Evolutionary conservation across 2,797 vertebrate species (phyloP).

Genomic region (Scarus forsteni): DNA sequence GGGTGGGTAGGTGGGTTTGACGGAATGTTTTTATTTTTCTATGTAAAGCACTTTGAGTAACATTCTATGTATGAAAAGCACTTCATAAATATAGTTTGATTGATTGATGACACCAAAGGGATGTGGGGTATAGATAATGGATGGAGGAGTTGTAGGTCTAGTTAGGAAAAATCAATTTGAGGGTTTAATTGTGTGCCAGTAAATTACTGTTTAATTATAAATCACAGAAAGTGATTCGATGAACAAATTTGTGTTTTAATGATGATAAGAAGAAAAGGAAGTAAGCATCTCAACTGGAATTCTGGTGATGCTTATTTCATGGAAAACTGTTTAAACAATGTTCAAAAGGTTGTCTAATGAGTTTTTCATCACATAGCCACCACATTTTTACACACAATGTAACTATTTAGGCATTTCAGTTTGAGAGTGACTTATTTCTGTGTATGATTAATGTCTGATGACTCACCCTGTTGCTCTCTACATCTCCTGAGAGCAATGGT

Average conservation of each 20-base stretch:
- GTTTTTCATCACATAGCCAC: neutral
- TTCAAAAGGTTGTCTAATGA: neutral
- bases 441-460: slow-evolving; percentile 8
- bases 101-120: no score
- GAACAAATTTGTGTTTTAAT: slow-evolving; percentile 39
- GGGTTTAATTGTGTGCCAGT: slow-evolving; percentile 1
- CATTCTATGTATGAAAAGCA: no score
- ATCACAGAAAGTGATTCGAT: slow-evolving; percentile 21
- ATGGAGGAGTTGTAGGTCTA: no score
- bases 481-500: neutral
- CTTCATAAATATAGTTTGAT: no score
- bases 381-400: neutral
- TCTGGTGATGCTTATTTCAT: slow-evolving; percentile 5
- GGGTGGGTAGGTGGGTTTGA: no score
- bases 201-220: slow-evolving; percentile 14
- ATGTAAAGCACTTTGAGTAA: no score
- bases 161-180: neutral
- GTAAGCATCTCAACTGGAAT: slow-evolving; percentile 18
- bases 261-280: slow-evolving; percentile 22
- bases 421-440: neutral
- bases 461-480: slow-evolving; percentile 10
- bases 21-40: no score
- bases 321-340: neutral
- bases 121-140: no score
- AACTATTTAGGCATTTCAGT: neutral